Evolutionary conservation across 2,113 vertebrate genomes (phyloP).

Genomic region (Nematolebias whitei): DNA sequence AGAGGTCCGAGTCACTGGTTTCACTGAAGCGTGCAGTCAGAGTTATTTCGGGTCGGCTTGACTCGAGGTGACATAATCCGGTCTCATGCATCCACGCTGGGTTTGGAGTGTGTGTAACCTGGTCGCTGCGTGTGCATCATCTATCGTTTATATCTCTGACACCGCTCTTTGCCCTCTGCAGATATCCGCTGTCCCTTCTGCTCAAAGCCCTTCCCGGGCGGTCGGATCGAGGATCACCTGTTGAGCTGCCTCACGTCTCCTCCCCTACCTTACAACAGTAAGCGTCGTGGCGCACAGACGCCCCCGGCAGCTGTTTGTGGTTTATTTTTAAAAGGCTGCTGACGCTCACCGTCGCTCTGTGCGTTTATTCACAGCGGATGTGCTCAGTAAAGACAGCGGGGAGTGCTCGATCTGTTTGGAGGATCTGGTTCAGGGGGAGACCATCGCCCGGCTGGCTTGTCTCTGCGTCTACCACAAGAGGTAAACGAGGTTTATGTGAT

Average conservation of each 20-base stretch:
- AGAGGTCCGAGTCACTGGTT: conserved; percentile 8
- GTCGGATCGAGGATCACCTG: conserved; percentile 82
- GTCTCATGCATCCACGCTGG: background rate
- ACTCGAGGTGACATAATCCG: background rate
- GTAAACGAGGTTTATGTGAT: conserved; percentile 54
- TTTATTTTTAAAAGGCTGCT: conserved; percentile 8
- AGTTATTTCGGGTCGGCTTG: conserved; percentile 5
- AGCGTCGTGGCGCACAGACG: conserved; percentile 36
- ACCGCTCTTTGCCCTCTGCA: conserved; percentile 42
- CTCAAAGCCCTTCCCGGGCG: conserved; percentile 80
- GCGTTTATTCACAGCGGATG: conserved; percentile 72
- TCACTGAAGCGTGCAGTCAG: background rate
- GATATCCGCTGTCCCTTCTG: conserved; percentile 84
- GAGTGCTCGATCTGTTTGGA: conserved; percentile 84
- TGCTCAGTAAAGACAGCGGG: conserved; percentile 82
- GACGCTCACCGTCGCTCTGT: conserved; percentile 28
- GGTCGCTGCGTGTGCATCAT: conserved; percentile 26
- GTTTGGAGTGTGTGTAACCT: conserved; percentile 13
- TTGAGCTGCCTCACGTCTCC: conserved; percentile 83
- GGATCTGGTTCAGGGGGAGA: conserved; percentile 81
- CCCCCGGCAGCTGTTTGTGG: background rate
- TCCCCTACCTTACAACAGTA: conserved; percentile 82
- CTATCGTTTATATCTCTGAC: conserved; percentile 19
- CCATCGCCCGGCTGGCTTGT: conserved; percentile 82
- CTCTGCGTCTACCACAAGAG: conserved; percentile 85